These are phyloP conservation scores for Phrynocephalus guinanensis DNA, from an alignment of 2,797 vertebrate species.

Conservation along the genomic window DNA sequence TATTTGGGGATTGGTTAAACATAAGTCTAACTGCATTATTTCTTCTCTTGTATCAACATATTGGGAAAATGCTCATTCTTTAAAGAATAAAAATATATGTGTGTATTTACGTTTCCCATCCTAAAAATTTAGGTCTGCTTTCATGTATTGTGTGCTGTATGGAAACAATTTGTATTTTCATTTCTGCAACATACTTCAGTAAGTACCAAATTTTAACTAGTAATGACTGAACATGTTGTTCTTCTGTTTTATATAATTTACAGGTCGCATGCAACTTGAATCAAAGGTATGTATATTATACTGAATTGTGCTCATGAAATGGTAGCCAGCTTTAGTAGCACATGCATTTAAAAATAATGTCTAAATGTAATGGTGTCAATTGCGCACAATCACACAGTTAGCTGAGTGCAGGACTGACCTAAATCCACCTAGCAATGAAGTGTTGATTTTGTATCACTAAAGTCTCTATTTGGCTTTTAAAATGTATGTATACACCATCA, in stretches of 20 bases:
- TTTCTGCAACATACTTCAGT: conserved; percentile 27
- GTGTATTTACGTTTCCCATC: not conserved
- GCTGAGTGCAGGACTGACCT: not conserved
- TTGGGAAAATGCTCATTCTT: not conserved
- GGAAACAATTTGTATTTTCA: not conserved
- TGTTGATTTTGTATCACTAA: not conserved
- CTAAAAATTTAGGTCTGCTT: not conserved
- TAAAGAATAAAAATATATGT: not conserved
- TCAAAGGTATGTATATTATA: conserved; percentile 65
- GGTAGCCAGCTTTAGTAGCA: not conserved
- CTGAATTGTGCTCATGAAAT: conserved; percentile 28
- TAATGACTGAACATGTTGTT: conserved; percentile 45
- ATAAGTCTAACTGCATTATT: not conserved
- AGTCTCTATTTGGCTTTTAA: not conserved
- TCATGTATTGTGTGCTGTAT: not conserved
- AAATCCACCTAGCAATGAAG: not conserved
- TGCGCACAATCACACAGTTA: not conserved
- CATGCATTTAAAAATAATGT: not conserved
- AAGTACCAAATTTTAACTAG: not conserved
- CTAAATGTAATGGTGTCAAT: not conserved
- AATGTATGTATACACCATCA: not conserved
- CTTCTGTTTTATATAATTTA: conserved; percentile 59
- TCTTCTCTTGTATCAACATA: not conserved
- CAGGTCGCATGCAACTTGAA: conserved; percentile 78
- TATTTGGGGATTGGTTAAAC: not conserved